These are phyloP conservation scores for Chironex yamaguchii DNA, from an alignment of 30 jellyfish, hydroid and myxozoan species.

Conservation along the genomic window DNA sequence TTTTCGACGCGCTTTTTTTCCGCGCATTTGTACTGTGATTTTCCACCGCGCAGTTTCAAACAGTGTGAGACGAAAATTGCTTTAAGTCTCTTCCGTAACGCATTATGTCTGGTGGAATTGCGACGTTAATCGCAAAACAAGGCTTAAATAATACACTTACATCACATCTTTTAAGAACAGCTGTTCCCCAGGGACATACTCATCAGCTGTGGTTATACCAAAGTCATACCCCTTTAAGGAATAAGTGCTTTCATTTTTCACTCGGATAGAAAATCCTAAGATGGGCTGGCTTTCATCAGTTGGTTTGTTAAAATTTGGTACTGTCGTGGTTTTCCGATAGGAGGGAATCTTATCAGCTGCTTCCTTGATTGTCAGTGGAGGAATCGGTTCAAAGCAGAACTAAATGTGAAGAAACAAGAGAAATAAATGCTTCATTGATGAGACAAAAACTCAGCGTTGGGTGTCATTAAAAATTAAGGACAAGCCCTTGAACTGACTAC, in stretches of 20 bases:
- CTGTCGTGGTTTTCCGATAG: conserved; percentile 67
- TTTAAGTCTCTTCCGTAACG: no score
- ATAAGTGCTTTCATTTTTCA: conserved; percentile 71
- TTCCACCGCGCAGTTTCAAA: no score
- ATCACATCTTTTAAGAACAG: conserved; percentile 72
- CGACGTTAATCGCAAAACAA: no score
- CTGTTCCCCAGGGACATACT: conserved; percentile 78
- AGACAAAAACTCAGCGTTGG: no score
- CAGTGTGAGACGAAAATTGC: no score
- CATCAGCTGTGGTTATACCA: conserved; percentile 75
- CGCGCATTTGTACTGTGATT: no score
- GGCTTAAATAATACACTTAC: conserved; percentile 64
- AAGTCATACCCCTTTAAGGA: conserved; percentile 88
- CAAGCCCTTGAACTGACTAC: no score
- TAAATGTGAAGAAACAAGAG: no score
- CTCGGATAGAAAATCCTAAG: conserved; percentile 92
- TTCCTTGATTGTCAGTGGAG: conserved; percentile 88
- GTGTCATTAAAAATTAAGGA: no score
- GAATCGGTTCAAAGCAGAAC: conserved; percentile 96
- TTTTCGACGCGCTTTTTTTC: no score
- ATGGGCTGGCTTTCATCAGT: conserved; percentile 77
- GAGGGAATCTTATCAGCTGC: conserved; percentile 86
- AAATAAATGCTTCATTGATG: no score
- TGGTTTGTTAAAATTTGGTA: conserved; percentile 79
- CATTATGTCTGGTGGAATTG: no score